These are phyloP conservation scores for Xyrichtys novacula DNA, from an alignment of 2,797 vertebrate species.

Conservation along the genomic window DNA sequence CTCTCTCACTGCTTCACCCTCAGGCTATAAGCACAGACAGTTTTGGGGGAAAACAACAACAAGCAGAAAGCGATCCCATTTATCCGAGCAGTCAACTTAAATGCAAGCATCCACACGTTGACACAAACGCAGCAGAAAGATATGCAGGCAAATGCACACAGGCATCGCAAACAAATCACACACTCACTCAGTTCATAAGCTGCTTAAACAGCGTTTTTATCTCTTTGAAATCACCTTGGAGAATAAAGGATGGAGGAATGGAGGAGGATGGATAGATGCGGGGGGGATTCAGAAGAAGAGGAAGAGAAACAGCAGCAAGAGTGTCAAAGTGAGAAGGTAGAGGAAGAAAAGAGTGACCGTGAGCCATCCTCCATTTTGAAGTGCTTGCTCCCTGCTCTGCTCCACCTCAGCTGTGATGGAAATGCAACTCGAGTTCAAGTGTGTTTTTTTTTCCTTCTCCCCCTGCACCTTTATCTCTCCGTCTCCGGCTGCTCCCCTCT, in stretches of 20 bases:
- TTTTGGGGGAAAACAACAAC: constrained; percentile 36
- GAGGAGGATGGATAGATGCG: constrained; percentile 20
- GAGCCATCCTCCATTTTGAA: constrained; percentile 72
- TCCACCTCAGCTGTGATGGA: constrained; percentile 50
- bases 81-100: constrained; percentile 16
- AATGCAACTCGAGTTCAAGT: constrained; percentile 70
- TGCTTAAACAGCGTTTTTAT: constrained; percentile 27
- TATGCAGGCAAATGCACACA: neutral
- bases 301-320: constrained; percentile 20
- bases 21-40: constrained; percentile 27
- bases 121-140: neutral
- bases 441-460: constrained; percentile 24
- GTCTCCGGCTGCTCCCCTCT: constrained; percentile 44
- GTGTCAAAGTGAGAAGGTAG: constrained; percentile 17
- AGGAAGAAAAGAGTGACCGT: constrained; percentile 37
- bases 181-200: neutral
- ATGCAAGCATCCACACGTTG: constrained; percentile 1
- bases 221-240: constrained; percentile 30
- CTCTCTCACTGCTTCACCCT: constrained; percentile 11
- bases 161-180: neutral
- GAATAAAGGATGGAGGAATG: constrained; percentile 31
- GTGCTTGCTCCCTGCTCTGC: constrained; percentile 50
- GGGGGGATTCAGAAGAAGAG: neutral
- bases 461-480: constrained; percentile 53
- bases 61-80: constrained; percentile 17